Evolutionary conservation across 2,797 vertebrate species (phyloP), one percentile per base, ranked within the genome.

Genomic region (Myotis planiceps): DNA sequence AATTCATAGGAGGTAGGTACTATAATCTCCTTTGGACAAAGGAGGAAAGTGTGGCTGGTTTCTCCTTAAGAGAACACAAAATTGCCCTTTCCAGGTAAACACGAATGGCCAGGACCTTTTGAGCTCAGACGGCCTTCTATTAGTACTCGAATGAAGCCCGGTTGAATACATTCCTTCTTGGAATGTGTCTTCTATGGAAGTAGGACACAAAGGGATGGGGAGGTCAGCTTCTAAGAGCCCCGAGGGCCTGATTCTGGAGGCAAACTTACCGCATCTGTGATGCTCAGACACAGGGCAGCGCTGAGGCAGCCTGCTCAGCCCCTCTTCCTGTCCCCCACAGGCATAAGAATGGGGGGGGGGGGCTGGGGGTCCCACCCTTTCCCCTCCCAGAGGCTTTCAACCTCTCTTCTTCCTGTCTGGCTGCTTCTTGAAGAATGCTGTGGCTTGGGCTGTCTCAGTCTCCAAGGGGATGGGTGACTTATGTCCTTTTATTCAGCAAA

Each of bases 401-500:
- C 19, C 65, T 75, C 25, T 15, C 15, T 32, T 69, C 49, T 72
- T 78, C 69, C 47, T 32, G 23, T 29, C n/a, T 32, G 27, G 42
- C 87, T 51, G 42, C 69, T 47, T 63, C 90, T 45, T 21, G 12
- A 63, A 92, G 63, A 63, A 10, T 37, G 63, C 47, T 12, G 58
- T 5, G 72, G 34, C 63, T 94, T 74, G 58, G 29, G 37, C 39
- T 75, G 55, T 78, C 79, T 88, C 21, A 4, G 66, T 94, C 92
- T 96, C 93, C 42, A 55, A 88, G 75, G 88, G 75, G 71, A 92
- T 81, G 83, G 71, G 80, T 55, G 83, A 96, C 74, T 97, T 94
- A 93, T 45, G 18, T 75, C 91, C 91, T 96, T 96, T 84, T 94
- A 95, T 95, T 93, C 47, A 16, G 92, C 86, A 95, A 81, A 93